These are phyloP conservation scores for Spatulosminthurus flaviceps DNA, from an alignment of 2,888 invertebrate genomes.

Conservation along the genomic window DNA sequence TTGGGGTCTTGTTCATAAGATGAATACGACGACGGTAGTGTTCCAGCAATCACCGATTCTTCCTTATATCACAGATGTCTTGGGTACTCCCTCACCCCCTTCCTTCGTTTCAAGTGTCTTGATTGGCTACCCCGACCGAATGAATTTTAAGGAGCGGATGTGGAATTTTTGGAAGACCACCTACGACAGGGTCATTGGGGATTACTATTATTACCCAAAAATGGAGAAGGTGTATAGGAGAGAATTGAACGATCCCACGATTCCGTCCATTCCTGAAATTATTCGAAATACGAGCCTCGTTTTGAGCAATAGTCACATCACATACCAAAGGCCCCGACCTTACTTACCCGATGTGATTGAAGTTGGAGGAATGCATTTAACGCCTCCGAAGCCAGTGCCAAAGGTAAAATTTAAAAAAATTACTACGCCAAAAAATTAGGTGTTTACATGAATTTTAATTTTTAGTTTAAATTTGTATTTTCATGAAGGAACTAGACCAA, in stretches of 20 bases:
- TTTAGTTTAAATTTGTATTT: too few relatives aligned
- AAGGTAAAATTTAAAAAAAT: slow-evolving; percentile 6
- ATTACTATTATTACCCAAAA: slow-evolving; percentile 16
- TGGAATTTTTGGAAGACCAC: slow-evolving; percentile 15
- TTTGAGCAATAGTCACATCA: slow-evolving; percentile 61
- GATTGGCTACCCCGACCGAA: slow-evolving; percentile 33
- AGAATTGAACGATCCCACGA: slow-evolving; percentile 27
- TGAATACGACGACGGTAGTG: slow-evolving; percentile 32
- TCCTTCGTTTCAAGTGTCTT: slow-evolving; percentile 45
- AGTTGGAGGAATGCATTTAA: slow-evolving; percentile 69
- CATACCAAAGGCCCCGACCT: slow-evolving; percentile 56
- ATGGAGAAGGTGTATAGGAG: slow-evolving; percentile 37
- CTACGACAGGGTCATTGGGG: background rate
- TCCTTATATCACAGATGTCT: background rate
- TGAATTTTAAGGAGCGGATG: slow-evolving; percentile 45
- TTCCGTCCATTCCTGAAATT: slow-evolving; percentile 59
- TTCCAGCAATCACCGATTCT: slow-evolving; percentile 27
- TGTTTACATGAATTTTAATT: too few relatives aligned
- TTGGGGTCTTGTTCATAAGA: slow-evolving; percentile 33
- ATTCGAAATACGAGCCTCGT: slow-evolving; percentile 60
- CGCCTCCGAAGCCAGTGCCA: slow-evolving; percentile 76
- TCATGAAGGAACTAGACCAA: background rate
- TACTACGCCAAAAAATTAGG: too few relatives aligned
- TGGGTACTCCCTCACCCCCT: slow-evolving; percentile 42
- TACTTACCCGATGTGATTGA: slow-evolving; percentile 61